phyloP scores from a whole-genome alignment of 2,888 invertebrate species.

The Spisula solida region DNA sequence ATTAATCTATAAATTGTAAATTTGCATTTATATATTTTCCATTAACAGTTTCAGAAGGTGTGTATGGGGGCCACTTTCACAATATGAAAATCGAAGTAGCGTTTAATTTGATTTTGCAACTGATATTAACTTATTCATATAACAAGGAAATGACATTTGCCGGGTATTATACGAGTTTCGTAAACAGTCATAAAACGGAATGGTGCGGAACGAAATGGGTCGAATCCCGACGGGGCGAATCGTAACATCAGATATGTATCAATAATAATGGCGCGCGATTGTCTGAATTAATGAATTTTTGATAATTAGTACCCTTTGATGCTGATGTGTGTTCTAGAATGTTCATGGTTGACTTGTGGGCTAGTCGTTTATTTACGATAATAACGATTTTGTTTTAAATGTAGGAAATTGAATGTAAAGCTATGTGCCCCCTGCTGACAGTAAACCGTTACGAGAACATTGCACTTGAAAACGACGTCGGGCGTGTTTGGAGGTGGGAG shows the following conservation, averaged over 20 bases:
- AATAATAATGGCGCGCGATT: background rate
- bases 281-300: conserved; percentile 10
- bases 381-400: conserved; percentile 10
- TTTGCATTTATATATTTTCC: no score
- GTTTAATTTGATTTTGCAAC: conserved; percentile 11
- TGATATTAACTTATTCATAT: background rate
- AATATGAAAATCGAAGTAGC: background rate
- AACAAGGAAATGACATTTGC: conserved; percentile 5
- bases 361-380: background rate
- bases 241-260: conserved; percentile 1
- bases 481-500: no score
- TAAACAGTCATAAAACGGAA: background rate
- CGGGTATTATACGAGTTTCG: background rate
- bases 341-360: background rate
- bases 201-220: background rate
- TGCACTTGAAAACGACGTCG: background rate
- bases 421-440: background rate
- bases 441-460: background rate
- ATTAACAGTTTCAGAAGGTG: no score
- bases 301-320: conserved; percentile 22
- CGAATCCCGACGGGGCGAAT: conserved; percentile 7
- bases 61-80: background rate
- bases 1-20: no score
- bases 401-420: background rate
- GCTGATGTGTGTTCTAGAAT: conserved; percentile 4